These are phyloP conservation scores for Tragopan temminckii DNA, from an alignment of 2,797 vertebrate genomes.

Conservation along the genomic window DNA sequence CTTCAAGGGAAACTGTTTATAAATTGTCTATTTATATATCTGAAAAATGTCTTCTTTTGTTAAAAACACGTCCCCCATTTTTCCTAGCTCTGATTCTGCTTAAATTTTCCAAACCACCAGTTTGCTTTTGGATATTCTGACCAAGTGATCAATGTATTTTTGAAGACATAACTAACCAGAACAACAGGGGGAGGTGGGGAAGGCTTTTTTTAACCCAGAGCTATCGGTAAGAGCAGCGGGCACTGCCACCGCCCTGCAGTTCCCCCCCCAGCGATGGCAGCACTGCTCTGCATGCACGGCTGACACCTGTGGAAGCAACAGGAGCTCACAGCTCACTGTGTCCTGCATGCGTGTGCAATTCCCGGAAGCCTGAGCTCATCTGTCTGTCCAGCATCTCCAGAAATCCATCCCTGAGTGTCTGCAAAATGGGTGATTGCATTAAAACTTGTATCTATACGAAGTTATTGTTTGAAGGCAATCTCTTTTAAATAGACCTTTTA, in stretches of 20 bases:
- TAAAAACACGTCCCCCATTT: background rate
- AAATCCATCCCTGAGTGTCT: background rate
- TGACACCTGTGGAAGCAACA: background rate
- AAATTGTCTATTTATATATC: background rate
- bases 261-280: accelerated
- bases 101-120: background rate
- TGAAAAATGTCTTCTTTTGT: background rate
- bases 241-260: background rate
- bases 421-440: background rate
- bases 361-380: background rate
- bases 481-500: background rate
- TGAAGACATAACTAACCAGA: background rate
- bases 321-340: background rate
- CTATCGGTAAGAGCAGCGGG: background rate
- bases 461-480: background rate
- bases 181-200: background rate
- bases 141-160: background rate
- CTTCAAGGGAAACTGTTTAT: slow-evolving; percentile 8
- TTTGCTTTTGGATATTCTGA: background rate
- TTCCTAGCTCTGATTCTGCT: background rate
- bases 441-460: background rate
- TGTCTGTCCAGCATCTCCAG: background rate
- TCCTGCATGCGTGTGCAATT: background rate
- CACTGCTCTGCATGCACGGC: background rate
- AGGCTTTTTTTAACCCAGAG: background rate